Conservation (phyloP, 1,140 invertebrate species). For the Heliothis virescens region DNA sequence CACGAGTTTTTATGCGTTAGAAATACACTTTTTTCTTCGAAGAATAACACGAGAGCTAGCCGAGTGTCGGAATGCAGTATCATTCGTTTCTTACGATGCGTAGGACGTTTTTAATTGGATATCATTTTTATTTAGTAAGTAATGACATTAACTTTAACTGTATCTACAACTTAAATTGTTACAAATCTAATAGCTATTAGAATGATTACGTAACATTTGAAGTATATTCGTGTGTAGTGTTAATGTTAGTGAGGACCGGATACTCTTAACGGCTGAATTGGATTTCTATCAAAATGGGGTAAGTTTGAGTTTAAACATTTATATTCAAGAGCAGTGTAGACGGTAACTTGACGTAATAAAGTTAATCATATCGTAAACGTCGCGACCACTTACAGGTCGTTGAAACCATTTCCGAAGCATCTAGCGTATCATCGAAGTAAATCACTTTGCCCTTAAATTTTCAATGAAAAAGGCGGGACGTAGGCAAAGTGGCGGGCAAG, state of each 20-base stretch:
- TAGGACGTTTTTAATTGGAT: constrained; percentile 75
- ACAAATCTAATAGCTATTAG: constrained; percentile 56
- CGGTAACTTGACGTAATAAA: background rate
- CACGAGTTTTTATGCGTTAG: constrained; percentile 61
- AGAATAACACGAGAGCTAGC: constrained; percentile 49
- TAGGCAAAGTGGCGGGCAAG: constrained; percentile 40
- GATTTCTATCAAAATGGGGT: constrained; percentile 20
- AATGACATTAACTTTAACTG: constrained; percentile 60
- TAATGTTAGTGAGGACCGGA: constrained; percentile 38
- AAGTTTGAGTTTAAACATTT: constrained; percentile 30
- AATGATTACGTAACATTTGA: constrained; percentile 43
- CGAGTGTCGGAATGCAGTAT: constrained; percentile 48
- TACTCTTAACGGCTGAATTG: background rate
- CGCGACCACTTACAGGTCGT: background rate
- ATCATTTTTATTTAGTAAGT: constrained; percentile 68
- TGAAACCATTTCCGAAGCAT: background rate
- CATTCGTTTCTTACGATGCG: constrained; percentile 56
- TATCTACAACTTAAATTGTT: constrained; percentile 52
- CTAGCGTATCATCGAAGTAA: constrained; percentile 28
- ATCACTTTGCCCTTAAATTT: constrained; percentile 41
- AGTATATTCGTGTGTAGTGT: constrained; percentile 41
- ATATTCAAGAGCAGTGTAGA: background rate
- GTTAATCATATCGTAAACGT: constrained; percentile 26
- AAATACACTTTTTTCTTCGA: constrained; percentile 49
- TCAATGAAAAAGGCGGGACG: constrained; percentile 42